Conservation (phyloP, 1,140 invertebrate species). For the Pseudachorutes palmiensis region DNA sequence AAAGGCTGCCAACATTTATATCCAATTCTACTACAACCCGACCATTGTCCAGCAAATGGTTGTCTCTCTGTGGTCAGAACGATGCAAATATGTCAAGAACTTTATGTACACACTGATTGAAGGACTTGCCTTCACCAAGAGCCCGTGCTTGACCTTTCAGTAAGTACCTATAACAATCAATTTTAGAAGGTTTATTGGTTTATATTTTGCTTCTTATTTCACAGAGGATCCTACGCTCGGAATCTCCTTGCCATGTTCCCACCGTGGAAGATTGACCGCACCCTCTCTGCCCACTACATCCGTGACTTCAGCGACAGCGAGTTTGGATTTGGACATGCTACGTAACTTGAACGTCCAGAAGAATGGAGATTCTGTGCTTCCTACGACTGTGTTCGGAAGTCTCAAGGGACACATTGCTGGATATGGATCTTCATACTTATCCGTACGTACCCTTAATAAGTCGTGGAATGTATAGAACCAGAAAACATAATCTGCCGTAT, state of each 20-base stretch:
- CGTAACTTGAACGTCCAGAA: slow-evolving; percentile 33
- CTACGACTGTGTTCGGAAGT: slow-evolving; percentile 25
- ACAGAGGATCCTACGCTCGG: slow-evolving; percentile 26
- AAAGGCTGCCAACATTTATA: slow-evolving; percentile 15
- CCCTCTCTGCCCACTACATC: slow-evolving; percentile 33
- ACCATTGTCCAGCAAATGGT: slow-evolving; percentile 25
- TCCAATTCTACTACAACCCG: slow-evolving; percentile 15
- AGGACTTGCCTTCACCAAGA: slow-evolving; percentile 16
- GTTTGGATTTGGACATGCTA: slow-evolving; percentile 35
- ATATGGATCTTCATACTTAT: slow-evolving; percentile 28
- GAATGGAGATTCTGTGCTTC: slow-evolving; percentile 27
- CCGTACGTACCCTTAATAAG: slow-evolving; percentile 19
- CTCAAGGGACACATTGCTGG: slow-evolving; percentile 33
- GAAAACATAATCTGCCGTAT: not conserved
- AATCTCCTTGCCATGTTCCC: slow-evolving; percentile 28
- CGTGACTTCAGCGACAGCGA: slow-evolving; percentile 33
- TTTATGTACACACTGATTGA: slow-evolving; percentile 30
- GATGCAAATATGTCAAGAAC: slow-evolving; percentile 32
- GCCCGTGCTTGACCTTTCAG: slow-evolving; percentile 24
- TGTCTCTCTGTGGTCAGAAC: slow-evolving; percentile 35
- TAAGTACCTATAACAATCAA: not conserved
- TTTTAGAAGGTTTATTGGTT: not conserved
- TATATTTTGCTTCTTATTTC: not conserved
- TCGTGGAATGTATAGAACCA: no score
- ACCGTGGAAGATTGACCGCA: slow-evolving; percentile 22